These are phyloP conservation scores for Pleuronectes platessa DNA, from an alignment of 2,113 vertebrate species.

Conservation along the genomic window DNA sequence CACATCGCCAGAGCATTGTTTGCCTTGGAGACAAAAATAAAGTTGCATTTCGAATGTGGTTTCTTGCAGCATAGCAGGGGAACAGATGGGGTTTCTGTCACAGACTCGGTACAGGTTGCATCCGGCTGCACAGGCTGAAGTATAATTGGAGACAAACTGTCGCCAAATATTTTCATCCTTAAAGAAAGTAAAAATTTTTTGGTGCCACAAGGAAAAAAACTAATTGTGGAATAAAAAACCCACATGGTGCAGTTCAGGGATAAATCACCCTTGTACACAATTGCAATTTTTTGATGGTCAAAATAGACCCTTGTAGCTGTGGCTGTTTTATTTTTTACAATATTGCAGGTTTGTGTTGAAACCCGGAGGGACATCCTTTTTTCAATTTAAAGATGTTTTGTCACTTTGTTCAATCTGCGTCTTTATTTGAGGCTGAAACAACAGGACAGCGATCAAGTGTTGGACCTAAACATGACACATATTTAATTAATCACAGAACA, in stretches of 20 bases:
- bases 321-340: conserved; percentile 6
- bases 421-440: not conserved
- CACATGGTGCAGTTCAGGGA: not conserved
- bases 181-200: conserved; percentile 1
- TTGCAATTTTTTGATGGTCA: not conserved
- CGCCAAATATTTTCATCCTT: conserved; percentile 5
- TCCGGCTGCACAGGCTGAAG: conserved; percentile 16
- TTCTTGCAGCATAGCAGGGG: conserved; percentile 20
- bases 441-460: not conserved
- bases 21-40: not conserved
- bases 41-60: conserved; percentile 53
- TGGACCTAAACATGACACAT: conserved; percentile 13
- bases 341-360: not conserved
- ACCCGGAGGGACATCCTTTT: not conserved
- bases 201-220: not conserved
- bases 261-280: not conserved
- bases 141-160: conserved; percentile 15
- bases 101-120: conserved; percentile 31
- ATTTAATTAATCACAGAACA: conserved; percentile 29
- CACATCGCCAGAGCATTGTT: conserved; percentile 45
- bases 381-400: not conserved
- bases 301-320: not conserved
- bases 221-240: not conserved
- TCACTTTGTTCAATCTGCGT: not conserved
- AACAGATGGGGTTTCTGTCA: not conserved